Base-by-base conservation (phyloP, 2,888 invertebrate species). In the Ethmia dodecea region DNA sequence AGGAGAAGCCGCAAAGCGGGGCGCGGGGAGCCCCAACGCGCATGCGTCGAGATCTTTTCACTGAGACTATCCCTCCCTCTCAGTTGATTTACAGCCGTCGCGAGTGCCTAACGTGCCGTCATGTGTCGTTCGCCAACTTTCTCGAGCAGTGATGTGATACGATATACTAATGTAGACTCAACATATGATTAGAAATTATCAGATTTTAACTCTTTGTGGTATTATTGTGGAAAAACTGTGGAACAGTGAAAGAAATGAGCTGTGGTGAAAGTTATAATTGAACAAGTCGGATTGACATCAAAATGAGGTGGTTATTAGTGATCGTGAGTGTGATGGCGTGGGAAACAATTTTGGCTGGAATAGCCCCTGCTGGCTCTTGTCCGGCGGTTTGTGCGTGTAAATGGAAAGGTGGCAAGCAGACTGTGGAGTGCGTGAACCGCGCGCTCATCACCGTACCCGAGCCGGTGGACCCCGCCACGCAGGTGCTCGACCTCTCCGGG, bases 331-430 rank as follows among this genome's bases (percentile, higher is more conserved):
- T 84, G 65, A 64, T 80, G 67, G 60, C 79, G 69, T 73, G 70
- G 63, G 65, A 72, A 71, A 76, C 75, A 47, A 68, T 74, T 62
- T 57, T 70, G 42, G 76, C 72, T 47, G 80, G 72, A 43, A 64
- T 83, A 42, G 87, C 87, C 38, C 84, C 87, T 49, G 84, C 88
- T 43, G 89, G 89, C 49, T 88, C 89, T 49, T 93, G 93, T 58
- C 94, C 94, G 39, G 88, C 89, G 27, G 91, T 91, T 53, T 97
- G 97, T 80, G 89, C 90, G 59, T 97, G 97, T 84, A 96, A 96
- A 79, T 97, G 97, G 97, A 96, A 96, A 80, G 92, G 93, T 59
- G 96, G 96, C 52, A 97, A 97, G 76, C 94, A 95, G 72, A 95
- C 96, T 32, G 96, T 96, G 42, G 95, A 96, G 81, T 97, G 97